Evolutionary conservation across 2,797 vertebrate genomes (phyloP).

Genomic region (Coranthus polyacanthus): DNA sequence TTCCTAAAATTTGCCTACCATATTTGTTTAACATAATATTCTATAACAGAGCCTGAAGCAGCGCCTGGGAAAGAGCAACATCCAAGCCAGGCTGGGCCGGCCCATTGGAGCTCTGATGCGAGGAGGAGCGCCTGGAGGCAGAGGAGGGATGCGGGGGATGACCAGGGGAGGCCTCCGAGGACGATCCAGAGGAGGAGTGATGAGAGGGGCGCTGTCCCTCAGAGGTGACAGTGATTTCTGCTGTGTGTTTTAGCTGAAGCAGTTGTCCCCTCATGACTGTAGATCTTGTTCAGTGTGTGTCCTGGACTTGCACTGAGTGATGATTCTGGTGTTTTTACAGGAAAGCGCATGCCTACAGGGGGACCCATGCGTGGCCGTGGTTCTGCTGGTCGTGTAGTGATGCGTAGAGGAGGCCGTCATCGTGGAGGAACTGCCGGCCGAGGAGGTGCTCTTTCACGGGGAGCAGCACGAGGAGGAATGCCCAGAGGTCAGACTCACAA

Average conservation of each 20-base stretch:
- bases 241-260: neutral
- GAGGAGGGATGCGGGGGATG: conserved; percentile 90
- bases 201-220: conserved; percentile 89
- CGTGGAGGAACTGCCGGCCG: conserved; percentile 88
- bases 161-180: conserved; percentile 89
- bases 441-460: conserved; percentile 84
- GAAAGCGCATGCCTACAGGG: conserved; percentile 77
- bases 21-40: conserved; percentile 6
- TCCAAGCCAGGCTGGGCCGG: conserved; percentile 95
- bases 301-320: neutral
- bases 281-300: no score
- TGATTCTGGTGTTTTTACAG: conserved; percentile 37
- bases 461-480: conserved; percentile 87
- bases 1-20: neutral
- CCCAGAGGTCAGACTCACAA: conserved; percentile 88
- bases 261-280: no score
- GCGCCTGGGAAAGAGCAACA: conserved; percentile 97
- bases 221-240: conserved; percentile 83
- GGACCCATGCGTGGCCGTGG: conserved; percentile 89
- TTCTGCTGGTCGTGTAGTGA: conserved; percentile 85
- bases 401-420: conserved; percentile 87
- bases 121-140: conserved; percentile 82
- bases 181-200: conserved; percentile 87
- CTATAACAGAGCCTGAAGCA: conserved; percentile 93
- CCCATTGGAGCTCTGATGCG: conserved; percentile 89